phyloP scores from a whole-genome alignment of 2,113 vertebrate species.

The Chloebia gouldiae region DNA sequence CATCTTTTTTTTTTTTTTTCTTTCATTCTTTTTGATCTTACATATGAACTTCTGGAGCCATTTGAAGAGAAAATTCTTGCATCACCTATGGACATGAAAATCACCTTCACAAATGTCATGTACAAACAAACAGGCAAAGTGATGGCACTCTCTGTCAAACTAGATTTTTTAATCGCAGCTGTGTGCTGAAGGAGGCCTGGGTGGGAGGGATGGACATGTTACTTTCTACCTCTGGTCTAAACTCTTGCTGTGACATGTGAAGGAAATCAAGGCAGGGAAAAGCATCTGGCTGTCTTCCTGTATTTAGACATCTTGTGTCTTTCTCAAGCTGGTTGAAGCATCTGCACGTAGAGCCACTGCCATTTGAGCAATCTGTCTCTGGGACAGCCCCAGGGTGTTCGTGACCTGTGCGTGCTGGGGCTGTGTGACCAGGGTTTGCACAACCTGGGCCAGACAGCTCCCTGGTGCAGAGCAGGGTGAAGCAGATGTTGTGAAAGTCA shows the following conservation, averaged over 20 bases:
- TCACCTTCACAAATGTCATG: neutral
- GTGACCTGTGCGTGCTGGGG: accelerated
- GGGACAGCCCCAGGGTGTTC: accelerated
- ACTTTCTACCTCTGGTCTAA: neutral
- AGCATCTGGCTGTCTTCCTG: neutral
- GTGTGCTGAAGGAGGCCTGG: neutral
- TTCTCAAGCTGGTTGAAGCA: neutral
- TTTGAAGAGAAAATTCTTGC: neutral
- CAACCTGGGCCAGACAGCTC: neutral
- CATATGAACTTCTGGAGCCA: neutral
- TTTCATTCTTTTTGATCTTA: neutral
- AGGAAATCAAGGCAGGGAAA: neutral
- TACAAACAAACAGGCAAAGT: neutral
- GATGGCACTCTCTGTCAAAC: neutral
- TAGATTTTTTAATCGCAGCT: neutral
- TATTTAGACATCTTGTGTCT: neutral
- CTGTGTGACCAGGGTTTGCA: neutral
- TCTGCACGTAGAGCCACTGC: neutral
- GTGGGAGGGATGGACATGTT: neutral
- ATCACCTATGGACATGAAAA: neutral
- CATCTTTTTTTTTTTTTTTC: neutral
- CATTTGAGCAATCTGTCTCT: neutral
- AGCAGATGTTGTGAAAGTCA: neutral
- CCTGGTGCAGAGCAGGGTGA: accelerated
- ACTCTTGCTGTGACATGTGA: neutral